Conservation (phyloP, 1,140 invertebrate genomes). For the Caerostris extrusa region DNA sequence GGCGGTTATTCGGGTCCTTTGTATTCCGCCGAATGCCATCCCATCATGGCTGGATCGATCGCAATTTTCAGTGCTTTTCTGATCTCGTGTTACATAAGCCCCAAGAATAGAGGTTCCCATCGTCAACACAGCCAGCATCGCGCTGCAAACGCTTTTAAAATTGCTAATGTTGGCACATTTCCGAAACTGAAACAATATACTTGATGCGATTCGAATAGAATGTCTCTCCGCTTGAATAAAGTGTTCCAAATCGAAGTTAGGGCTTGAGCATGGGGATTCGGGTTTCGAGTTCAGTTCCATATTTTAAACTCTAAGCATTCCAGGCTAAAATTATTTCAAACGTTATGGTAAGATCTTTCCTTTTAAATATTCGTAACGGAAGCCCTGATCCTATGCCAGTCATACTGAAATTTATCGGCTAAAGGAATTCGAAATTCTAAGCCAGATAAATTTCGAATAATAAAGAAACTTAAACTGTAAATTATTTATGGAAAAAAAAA, state of each 20-base stretch:
- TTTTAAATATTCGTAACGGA: too few relatives aligned
- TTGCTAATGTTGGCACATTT: constrained; percentile 7
- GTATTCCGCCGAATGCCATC: not conserved
- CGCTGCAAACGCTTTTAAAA: not conserved
- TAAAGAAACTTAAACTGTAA: too few relatives aligned
- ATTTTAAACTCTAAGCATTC: not conserved
- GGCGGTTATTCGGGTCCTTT: not conserved
- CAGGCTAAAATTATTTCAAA: not conserved
- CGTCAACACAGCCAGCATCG: not conserved
- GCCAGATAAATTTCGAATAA: too few relatives aligned
- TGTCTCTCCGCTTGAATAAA: not conserved
- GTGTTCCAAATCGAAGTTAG: not conserved
- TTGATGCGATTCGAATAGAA: not conserved
- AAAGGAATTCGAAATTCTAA: too few relatives aligned
- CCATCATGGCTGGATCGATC: not conserved
- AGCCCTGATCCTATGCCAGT: too few relatives aligned
- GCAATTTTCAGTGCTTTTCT: constrained; percentile 13
- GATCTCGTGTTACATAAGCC: constrained; percentile 7
- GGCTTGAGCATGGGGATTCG: not conserved
- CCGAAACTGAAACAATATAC: constrained; percentile 19
- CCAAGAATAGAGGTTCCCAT: not conserved
- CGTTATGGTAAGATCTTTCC: not conserved
- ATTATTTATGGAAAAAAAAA: too few relatives aligned
- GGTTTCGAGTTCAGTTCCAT: not conserved
- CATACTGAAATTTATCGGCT: too few relatives aligned